These are phyloP conservation scores for Engraulis encrasicolus DNA, from an alignment of 2,113 vertebrate species.

Conservation along the genomic window DNA sequence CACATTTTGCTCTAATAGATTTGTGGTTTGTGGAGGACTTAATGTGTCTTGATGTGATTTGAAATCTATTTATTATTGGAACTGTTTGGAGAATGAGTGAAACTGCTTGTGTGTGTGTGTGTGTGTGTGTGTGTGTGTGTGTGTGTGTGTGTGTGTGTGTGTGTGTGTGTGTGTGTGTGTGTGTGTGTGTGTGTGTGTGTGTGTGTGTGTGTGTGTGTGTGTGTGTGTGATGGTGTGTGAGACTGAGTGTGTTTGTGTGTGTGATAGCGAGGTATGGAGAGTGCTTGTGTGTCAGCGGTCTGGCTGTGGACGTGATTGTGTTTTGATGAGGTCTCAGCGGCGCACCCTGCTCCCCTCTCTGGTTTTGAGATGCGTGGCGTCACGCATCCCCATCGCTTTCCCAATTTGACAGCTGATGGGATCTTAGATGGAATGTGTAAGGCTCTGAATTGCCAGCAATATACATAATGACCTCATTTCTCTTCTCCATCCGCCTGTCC, in stretches of 20 bases:
- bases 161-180: conserved; percentile 47
- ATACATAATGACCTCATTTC: conserved; percentile 75
- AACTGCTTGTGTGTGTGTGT: no score
- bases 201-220: conserved; percentile 52
- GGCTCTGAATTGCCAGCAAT: conserved; percentile 71
- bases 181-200: conserved; percentile 38
- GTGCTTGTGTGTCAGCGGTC: conserved; percentile 57
- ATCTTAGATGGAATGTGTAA: conserved; percentile 72
- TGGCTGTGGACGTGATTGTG: conserved; percentile 71
- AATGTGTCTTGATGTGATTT: conserved; percentile 23
- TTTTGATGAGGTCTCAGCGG: conserved; percentile 77
- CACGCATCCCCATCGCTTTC: conserved; percentile 71
- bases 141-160: conserved; percentile 56
- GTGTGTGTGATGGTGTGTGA: no score
- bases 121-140: conserved; percentile 27
- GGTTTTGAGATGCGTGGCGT: conserved; percentile 67
- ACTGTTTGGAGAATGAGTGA: conserved; percentile 45
- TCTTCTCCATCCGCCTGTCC: conserved; percentile 57
- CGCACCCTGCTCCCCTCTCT: conserved; percentile 62
- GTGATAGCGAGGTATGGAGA: conserved; percentile 30
- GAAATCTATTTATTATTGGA: neutral
- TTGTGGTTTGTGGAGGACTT: conserved; percentile 21
- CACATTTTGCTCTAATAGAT: neutral
- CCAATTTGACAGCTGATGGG: conserved; percentile 78
- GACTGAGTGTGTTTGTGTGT: conserved; percentile 46